Percentiles rank a stretch among this genome's conserved stretches.
Evolutionary conservation across 2,113 vertebrate species (phyloP).

Genomic region (Ciconia boyciana): DNA sequence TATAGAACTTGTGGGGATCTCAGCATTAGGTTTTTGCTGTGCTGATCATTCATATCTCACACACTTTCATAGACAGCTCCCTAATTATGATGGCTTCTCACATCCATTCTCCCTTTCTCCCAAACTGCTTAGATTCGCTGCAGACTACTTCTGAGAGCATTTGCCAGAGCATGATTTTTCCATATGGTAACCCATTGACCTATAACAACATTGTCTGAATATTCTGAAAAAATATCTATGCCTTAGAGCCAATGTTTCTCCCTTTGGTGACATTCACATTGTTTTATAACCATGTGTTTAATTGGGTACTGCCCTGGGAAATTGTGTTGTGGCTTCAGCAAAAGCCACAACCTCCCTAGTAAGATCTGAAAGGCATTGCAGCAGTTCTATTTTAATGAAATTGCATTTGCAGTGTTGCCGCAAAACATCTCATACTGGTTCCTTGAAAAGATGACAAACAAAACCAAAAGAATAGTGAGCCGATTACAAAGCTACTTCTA

Average conservation of each 20-base stretch:
- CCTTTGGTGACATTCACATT: neutral
- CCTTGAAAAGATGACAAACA: neutral
- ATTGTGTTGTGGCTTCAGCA: neutral
- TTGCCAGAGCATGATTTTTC: neutral
- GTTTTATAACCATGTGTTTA: neutral
- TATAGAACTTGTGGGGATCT: neutral
- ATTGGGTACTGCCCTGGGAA: neutral
- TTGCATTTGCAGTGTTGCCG: neutral
- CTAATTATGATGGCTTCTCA: neutral
- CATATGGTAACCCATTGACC: neutral
- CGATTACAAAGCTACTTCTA: neutral
- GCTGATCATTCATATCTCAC: neutral
- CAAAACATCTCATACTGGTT: neutral
- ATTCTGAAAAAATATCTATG: neutral
- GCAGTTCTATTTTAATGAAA: neutral
- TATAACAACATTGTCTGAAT: neutral
- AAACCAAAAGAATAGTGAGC: neutral
- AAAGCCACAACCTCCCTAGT: neutral
- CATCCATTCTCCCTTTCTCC: neutral
- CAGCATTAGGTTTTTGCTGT: neutral
- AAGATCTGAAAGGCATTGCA: neutral
- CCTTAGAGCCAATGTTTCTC: neutral
- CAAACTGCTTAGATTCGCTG: neutral
- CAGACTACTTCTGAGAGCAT: neutral
- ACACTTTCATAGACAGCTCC: neutral